Base-by-base conservation (phyloP, 30 jellyfish, hydroid and myxozoan species). In the Catostylus mosaicus region DNA sequence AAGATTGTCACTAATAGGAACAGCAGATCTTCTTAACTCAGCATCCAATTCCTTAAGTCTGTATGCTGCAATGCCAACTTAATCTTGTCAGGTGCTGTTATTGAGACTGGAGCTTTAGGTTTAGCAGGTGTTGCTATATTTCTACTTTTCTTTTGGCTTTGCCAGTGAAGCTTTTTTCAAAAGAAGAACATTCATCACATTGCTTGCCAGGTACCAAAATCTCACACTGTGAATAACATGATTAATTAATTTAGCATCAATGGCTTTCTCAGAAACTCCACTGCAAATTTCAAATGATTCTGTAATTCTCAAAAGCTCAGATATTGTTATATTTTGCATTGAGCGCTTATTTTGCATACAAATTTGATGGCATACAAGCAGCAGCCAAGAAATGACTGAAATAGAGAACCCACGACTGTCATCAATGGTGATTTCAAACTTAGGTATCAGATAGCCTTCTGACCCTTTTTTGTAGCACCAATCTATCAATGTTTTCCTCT, bases 41-140 rank as follows among this genome's bases (percentile, higher is more conserved):
- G 29, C 46, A 19, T 40, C 36, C 92, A 82, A 65, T 50, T 67
- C 86, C 62, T 68, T 45, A 37, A 82, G n/a, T 40, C 46, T 82
- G 70, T 46, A 32, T 51, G 40, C 75, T 82, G 87, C 16, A 82
- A 75, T n/a, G 92, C 47, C 47, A 82, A 79, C 56, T 73, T 75
- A 19, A 75, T 75, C 56, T 37, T 75, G 26, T 32, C 87, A 43
- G 77, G 87, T 51, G 87, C 87, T 40, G 77, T 40, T 32, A 32
- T 56, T 48, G 87, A 75, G 18, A 75, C 62, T 27, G 78, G 87
- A 16, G 87, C 87, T 20, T 56, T 48, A 8, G 77, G 56, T n/a
- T 75, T 56, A n/a, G 79, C 87, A 12, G 77, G 77, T 34, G 80
- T 75, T 56, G 45, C 80, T 26, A 75, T 30, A 56, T 75, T 75